These are phyloP conservation scores for Isichthys henryi DNA, from an alignment of 2,113 vertebrate species.

Conservation along the genomic window DNA sequence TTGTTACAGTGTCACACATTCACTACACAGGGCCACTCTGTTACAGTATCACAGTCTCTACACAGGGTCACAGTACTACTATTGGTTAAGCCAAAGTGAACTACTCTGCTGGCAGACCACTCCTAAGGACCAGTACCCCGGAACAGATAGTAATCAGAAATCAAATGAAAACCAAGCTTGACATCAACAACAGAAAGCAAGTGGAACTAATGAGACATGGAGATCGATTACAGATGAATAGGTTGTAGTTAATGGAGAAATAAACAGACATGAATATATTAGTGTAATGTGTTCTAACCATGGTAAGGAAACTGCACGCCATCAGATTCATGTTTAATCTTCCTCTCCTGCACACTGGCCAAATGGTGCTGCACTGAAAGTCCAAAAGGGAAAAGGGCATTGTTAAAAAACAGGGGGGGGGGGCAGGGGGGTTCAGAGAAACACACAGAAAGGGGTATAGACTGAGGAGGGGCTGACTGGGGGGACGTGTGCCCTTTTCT, in stretches of 20 bases:
- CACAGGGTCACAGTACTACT: not conserved
- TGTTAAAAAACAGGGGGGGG: slow-evolving; percentile 46
- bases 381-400: slow-evolving; percentile 64
- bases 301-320: slow-evolving; percentile 71
- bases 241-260: not conserved
- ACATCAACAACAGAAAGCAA: slow-evolving; percentile 13
- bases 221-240: not conserved
- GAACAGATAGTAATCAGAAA: not conserved
- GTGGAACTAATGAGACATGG: slow-evolving; percentile 8
- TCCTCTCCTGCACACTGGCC: slow-evolving; percentile 70
- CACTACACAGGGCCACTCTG: not conserved
- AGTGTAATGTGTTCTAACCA: slow-evolving; percentile 63
- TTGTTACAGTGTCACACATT: not conserved
- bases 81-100: not conserved
- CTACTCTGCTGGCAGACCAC: not conserved
- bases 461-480: not conserved
- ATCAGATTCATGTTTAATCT: slow-evolving; percentile 71
- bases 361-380: slow-evolving; percentile 71
- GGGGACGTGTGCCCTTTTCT: not conserved
- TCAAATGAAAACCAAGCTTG: not conserved
- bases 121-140: not conserved
- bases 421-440: not conserved
- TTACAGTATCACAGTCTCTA: not conserved
- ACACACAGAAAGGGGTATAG: not conserved
- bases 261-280: slow-evolving; percentile 26